Evolutionary conservation across 1,140 invertebrate species (phyloP), one percentile per base, ranked within the genome.

Genomic region (Zaprionus ghesquierei): DNA sequence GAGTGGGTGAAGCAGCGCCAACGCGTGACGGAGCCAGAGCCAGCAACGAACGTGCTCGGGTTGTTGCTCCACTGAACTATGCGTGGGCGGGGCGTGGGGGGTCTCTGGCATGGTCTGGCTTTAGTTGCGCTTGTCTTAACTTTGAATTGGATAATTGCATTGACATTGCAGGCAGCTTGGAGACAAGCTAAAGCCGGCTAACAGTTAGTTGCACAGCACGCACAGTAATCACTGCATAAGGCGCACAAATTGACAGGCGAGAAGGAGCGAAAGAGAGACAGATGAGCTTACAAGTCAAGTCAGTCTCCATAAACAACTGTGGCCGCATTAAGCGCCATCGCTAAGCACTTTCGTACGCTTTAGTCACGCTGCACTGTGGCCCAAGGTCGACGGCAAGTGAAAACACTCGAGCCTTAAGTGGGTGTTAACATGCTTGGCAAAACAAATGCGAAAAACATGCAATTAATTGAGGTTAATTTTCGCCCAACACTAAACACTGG

Each of bases 41-140:
- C n/a, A 9, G 51, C 49, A 50, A 31, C 46, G 63, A 38, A 50
- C 38, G 18, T 49, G 59, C 38, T 22, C 46, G 74, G 78, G 44
- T 55, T 77, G 63, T 76, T 85, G 81, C 77, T 80, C 77, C 61
- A 73, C 69, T 80, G 49, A 77, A 77, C 63, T 60, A 69, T 73
- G 46, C 63, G 31, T 33, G 61, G 38, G 50, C 31, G 27, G 18
- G 13, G 20, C 27, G 12, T 5, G 25, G n/a, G 15, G 5, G 6
- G 12, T 4, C 10, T 38, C 15, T 10, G 35, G 23, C 12, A 10
- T n/a, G n/a, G 44, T 12, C 23, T 9, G 41, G 38, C 15, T 59
- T 46, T 25, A n/a, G 56, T 13, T 69, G 12, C n/a, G 58, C 46
- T 55, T 63, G 60, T 49, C 38, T 46, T 53, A 35, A 49, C 51